A percentile compares a stretch with the other conserved stretches of the same genome.
Evolutionary conservation across 1,140 invertebrate genomes (phyloP).

Genomic region (Anoplophora glabripennis): DNA sequence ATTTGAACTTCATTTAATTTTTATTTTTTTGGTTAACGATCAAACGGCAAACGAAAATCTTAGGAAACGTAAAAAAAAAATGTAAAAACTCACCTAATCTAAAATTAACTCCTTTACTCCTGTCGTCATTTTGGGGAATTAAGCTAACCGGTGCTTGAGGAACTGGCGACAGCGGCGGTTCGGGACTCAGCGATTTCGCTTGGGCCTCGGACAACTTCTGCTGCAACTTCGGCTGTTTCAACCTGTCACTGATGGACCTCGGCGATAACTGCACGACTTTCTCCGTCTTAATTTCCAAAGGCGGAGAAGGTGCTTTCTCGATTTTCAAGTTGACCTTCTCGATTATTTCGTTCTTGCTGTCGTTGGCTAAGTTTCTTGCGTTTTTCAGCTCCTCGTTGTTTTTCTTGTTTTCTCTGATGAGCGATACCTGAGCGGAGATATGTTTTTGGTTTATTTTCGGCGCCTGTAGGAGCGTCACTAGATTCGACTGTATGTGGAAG

Average conservation of each 20-base stretch:
- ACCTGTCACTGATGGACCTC: constrained; percentile 42
- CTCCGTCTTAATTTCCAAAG: background rate
- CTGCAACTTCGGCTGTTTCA: constrained; percentile 45
- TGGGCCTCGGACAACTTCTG: constrained; percentile 35
- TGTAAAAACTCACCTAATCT: constrained; percentile 26
- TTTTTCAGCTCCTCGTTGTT: constrained; percentile 35
- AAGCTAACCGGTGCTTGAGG: constrained; percentile 4
- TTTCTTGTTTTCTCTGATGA: constrained; percentile 31
- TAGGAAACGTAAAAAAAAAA: too few relatives aligned
- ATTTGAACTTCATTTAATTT: too few relatives aligned
- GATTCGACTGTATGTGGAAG: constrained; percentile 85
- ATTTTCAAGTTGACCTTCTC: constrained; percentile 13
- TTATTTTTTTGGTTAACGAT: too few relatives aligned
- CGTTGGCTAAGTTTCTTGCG: constrained; percentile 25
- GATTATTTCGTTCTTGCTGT: constrained; percentile 12
- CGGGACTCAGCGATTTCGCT: constrained; percentile 33
- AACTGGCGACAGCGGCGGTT: constrained; percentile 22
- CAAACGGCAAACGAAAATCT: too few relatives aligned
- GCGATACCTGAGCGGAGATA: constrained; percentile 38
- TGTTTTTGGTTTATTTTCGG: constrained; percentile 59
- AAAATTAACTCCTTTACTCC: constrained; percentile 26
- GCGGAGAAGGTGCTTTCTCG: constrained; percentile 1
- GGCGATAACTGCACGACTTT: constrained; percentile 18
- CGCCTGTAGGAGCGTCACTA: constrained; percentile 75
- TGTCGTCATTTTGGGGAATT: constrained; percentile 18